Evolutionary conservation across 2,113 vertebrate species (phyloP), one percentile per base, ranked within the genome.

Genomic region (Atrichornis clamosus): DNA sequence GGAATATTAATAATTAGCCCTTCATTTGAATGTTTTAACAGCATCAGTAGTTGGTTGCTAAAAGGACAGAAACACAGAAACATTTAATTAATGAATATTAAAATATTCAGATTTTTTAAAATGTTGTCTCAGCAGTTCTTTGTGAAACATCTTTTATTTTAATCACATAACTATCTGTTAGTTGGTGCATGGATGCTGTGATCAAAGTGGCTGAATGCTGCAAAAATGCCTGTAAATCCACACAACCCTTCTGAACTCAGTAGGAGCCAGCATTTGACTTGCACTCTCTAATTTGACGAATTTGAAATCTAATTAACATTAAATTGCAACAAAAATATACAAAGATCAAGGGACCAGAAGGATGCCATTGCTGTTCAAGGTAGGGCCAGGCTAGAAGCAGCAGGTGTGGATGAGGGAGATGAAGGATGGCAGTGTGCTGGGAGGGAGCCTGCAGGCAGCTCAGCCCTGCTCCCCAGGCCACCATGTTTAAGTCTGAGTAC

Each of bases 401-500:
- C 39, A 28, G 0, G 1, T 19, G 19, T 15, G 89, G 53, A 19
- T 11, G 49, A 24, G 46, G 72, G 68, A 37, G 27, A 16, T 23
- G 69, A 35, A 41, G 79, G 70, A 22, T 2, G 55, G 52, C 72
- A 39, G 33, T 0, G 22, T 22, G 11, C 37, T 13, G 12, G 19
- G 30, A 87, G 30, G 14, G 16, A 47, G 17, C 7, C 7, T 23
- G 42, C 37, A 13, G 24, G n/a, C 1, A 17, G 20, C 68, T 32
- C 28, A 13, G 19, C 35, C 76, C 70, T 53, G 77, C 35, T 92
- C 49, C 44, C 72, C 32, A 28, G 30, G 23, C 35, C 53, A 32
- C 3, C 2, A 37, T 0, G 1, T 42, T 62, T 53, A 73, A 73
- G 24, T 9, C 6, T 0, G 3, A 64, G 2, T 11, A 58, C 27